Evolutionary conservation across 2,113 vertebrate genomes (phyloP), one percentile per base, ranked within the genome.

Genomic region (Garra rufa): DNA sequence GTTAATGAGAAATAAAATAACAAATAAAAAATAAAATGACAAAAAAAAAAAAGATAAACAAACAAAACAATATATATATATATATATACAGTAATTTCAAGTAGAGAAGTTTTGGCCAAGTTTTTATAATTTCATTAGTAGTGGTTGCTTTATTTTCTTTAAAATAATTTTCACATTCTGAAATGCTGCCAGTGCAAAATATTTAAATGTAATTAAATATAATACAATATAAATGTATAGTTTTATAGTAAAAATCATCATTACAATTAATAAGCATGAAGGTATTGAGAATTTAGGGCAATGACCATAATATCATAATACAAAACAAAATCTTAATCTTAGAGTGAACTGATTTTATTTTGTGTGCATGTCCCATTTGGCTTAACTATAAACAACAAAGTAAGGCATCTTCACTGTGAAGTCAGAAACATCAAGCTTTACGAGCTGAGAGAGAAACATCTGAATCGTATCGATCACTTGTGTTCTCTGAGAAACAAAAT

Each of bases 401-500:
- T 14, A 14, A 44, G 41, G 10, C 21, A 44, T 63, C 59, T 63
- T 63, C n/a, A 63, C n/a, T 4, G n/a, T 73, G 41, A 73, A 44
- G 4, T 44, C 67, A 70, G 67, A n/a, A 13, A 6, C 38, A 71
- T 71, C 38, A 3, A 34, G 17, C 34, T 69, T 65, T 19, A 21
- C 1, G 17, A 41, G 17, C 65, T 38, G 69, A 24, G 69, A 73
- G 69, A 73, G 41, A 73, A 73, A 44, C 69, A 71, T 71, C n/a
- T 41, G 11, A 73, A 73, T 15, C 41, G 0, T 7, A 73, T 71
- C 41, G 41, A 44, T 44, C 69, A 24, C 1, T 44, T 71, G 38
- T 71, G 69, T 71, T 71, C 41, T 73, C 41, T 14, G 41, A 44
- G 11, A 44, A 69, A 26, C 69, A 1, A 26, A 71, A 26, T 24